phyloP scores from a whole-genome alignment of 2,113 vertebrate species.

The Pycnonotus jocosus region DNA sequence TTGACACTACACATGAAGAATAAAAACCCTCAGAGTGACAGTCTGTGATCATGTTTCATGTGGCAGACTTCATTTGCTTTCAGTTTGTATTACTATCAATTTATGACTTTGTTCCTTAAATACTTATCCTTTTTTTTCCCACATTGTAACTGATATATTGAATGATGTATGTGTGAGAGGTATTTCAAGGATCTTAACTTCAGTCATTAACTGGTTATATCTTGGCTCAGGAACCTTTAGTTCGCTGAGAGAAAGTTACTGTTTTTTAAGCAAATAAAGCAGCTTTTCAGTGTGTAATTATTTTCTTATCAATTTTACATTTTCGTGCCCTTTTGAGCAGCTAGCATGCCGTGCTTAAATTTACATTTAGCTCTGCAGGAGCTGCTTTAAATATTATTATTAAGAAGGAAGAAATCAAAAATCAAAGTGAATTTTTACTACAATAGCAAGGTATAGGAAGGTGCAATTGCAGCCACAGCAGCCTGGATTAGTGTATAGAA shows the following conservation, averaged over 20 bases:
- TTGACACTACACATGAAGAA: slow-evolving; percentile 44
- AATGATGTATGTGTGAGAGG: slow-evolving; percentile 50
- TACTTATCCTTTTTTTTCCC: slow-evolving; percentile 18
- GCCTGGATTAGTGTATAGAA: slow-evolving; percentile 73
- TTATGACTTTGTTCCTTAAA: slow-evolving; percentile 58
- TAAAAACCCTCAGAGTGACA: slow-evolving; percentile 58
- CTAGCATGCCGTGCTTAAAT: slow-evolving; percentile 40
- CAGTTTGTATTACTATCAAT: slow-evolving; percentile 60
- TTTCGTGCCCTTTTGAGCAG: slow-evolving; percentile 58
- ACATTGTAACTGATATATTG: slow-evolving; percentile 36
- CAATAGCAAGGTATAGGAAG: slow-evolving; percentile 52
- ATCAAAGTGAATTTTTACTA: slow-evolving; percentile 74
- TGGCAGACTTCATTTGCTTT: slow-evolving; percentile 59
- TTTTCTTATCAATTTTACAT: slow-evolving; percentile 65
- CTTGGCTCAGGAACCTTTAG: slow-evolving; percentile 25
- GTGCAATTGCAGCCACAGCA: slow-evolving; percentile 76
- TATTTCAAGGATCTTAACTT: slow-evolving; percentile 55
- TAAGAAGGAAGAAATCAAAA: slow-evolving; percentile 68
- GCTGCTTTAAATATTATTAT: slow-evolving; percentile 67
- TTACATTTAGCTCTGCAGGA: slow-evolving; percentile 64
- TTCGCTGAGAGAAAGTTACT: slow-evolving; percentile 41
- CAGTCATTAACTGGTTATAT: slow-evolving; percentile 52
- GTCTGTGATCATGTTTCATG: slow-evolving; percentile 64
- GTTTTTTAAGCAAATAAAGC: slow-evolving; percentile 57
- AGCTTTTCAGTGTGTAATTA: slow-evolving; percentile 61